Percentiles rank a stretch among this genome's conserved stretches.
Evolutionary conservation across 2,797 vertebrate species (phyloP).

Genomic region (Pangasius krempfi): DNA sequence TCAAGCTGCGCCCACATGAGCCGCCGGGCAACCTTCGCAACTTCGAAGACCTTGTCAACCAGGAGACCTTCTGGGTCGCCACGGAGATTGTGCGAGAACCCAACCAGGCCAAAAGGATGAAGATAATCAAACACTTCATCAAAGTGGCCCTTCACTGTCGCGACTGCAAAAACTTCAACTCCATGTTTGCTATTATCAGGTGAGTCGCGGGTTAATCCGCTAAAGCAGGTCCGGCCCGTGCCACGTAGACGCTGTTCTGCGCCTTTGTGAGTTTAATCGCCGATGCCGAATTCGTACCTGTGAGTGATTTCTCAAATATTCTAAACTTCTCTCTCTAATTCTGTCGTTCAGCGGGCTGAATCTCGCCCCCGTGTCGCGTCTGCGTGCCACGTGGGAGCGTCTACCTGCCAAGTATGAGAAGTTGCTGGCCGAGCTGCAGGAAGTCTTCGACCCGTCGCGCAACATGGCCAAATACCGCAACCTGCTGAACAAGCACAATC

Average conservation of each 20-base stretch:
- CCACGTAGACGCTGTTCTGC: neutral
- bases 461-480: conserved; percentile 99
- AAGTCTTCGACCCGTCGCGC: conserved; percentile 96
- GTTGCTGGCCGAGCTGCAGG: conserved; percentile 94
- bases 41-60: conserved; percentile 97
- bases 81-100: conserved; percentile 91
- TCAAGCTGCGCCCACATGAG: conserved; percentile 85
- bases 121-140: conserved; percentile 97
- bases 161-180: conserved; percentile 99
- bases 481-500: conserved; percentile 96
- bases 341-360: conserved; percentile 85
- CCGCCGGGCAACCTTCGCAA: conserved; percentile 85
- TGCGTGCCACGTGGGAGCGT: conserved; percentile 96
- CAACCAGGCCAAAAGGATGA: conserved; percentile 96
- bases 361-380: conserved; percentile 92
- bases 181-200: conserved; percentile 99
- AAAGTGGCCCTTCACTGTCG: conserved; percentile 97
- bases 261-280: no score
- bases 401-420: conserved; percentile 98
- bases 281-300: no score
- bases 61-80: conserved; percentile 99
- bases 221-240: no score
- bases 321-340: neutral
- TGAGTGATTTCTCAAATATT: neutral
- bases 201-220: conserved; percentile 59